Evolutionary conservation across 2,888 invertebrate genomes (phyloP).

Genomic region (Hypsopygia costalis): DNA sequence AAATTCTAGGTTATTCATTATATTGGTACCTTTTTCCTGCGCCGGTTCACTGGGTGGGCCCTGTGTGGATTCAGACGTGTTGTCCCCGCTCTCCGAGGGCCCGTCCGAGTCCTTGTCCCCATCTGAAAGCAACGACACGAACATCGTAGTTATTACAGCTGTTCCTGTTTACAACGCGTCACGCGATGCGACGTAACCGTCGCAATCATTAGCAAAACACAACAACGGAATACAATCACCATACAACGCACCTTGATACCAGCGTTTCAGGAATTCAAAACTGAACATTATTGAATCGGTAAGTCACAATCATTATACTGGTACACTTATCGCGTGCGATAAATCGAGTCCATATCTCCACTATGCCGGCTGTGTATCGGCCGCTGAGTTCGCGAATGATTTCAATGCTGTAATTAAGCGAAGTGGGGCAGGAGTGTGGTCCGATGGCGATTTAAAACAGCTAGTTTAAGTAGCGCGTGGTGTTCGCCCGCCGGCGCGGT

Average conservation of each 20-base stretch:
- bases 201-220: constrained; percentile 15
- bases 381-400: constrained; percentile 28
- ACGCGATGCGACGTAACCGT: constrained; percentile 13
- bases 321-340: constrained; percentile 56
- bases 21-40: constrained; percentile 77
- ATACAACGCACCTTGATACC: constrained; percentile 65
- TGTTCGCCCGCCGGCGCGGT: constrained; percentile 43
- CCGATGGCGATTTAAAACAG: constrained; percentile 39
- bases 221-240: constrained; percentile 2
- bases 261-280: constrained; percentile 72
- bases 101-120: constrained; percentile 77
- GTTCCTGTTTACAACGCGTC: constrained; percentile 33
- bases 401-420: constrained; percentile 33
- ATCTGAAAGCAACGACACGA: constrained; percentile 49
- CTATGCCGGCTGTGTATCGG: constrained; percentile 20
- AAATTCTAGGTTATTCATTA: too few relatives aligned
- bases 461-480: constrained; percentile 36
- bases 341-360: constrained; percentile 48
- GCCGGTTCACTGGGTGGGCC: constrained; percentile 67
- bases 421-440: constrained; percentile 27
- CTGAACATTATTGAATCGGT: constrained; percentile 62
- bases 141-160: constrained; percentile 18
- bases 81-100: constrained; percentile 76
- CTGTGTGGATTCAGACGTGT: constrained; percentile 72
- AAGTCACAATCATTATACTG: constrained; percentile 52